Evolutionary conservation across 2,113 vertebrate genomes (phyloP), one percentile per base, ranked within the genome.

Genomic region (Phylloscopus whistleri): DNA sequence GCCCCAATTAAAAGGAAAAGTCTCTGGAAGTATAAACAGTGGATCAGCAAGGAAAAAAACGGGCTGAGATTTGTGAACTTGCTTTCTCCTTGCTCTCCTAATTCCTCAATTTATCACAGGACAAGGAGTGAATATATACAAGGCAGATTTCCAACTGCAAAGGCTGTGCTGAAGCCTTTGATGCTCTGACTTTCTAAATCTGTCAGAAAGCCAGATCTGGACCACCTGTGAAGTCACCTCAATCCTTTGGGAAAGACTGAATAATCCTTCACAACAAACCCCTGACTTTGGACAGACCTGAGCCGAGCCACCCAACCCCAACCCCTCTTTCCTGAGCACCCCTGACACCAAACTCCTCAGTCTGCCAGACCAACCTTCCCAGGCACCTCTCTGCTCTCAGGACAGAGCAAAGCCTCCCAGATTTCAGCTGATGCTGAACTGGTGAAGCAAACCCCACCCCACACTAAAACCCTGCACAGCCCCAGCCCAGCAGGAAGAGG

Each of bases 1-100:
- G 35, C 69, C 81, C 74, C 79, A 90, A 79, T 94, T 95, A 94
- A 90, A 97, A 79, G 39, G 44, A 69, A 88, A 93, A 46, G 27
- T 51, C 76, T 59, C 10, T 60, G 84, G 26, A 72, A 87, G 44
- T 9, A 62, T 13, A 83, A 94, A 85, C 13, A 58, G 56, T 4
- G 35, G 87, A 93, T 66, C 66, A 81, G 82, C 51, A 60, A 73
- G 66, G 66, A 67, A 85, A 81, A 87, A 87, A 78, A 3, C 4
- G 1, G 64, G 62, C 69, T 72, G 81, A 64, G 70, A 51, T 84
- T 67, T 72, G 81, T 60, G 56, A 80, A 39, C 33, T 75, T 82
- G 56, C 39, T 9, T 75, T 62, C 43, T 67, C 37, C 41, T 78
- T 59, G 48, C 68, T 58, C 74, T 88, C 91, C 31, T 44, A 66